Evolutionary conservation across 2,797 vertebrate genomes (phyloP).

Genomic region (Jordanella pulchra): DNA sequence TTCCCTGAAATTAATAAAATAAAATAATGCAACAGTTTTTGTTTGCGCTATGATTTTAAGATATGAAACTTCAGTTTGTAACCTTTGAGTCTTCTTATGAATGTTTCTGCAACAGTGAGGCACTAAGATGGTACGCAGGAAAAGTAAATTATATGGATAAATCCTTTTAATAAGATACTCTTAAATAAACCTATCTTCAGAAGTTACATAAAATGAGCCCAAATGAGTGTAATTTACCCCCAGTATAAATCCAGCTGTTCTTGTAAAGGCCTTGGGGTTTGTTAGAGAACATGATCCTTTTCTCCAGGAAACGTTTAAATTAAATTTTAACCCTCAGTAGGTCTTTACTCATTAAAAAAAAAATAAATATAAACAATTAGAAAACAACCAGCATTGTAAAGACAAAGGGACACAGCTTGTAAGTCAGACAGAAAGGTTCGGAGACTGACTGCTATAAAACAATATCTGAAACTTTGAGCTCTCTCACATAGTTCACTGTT

Average conservation of each 20-base stretch:
- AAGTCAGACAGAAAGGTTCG: not conserved
- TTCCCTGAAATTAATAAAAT: slow-evolving; percentile 21
- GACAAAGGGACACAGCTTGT: not conserved
- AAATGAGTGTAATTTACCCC: not conserved
- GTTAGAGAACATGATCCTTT: too few species aligned
- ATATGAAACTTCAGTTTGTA: too few species aligned
- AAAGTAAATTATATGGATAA: not conserved
- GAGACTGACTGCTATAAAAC: not conserved
- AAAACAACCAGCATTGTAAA: not conserved
- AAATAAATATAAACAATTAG: not conserved
- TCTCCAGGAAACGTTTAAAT: too few species aligned
- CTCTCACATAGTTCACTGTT: not conserved
- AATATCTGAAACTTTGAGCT: not conserved
- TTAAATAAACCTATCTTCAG: not conserved
- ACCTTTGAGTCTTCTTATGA: not conserved
- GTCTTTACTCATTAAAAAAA: too few species aligned
- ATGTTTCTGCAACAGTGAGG: not conserved
- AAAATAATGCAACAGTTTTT: slow-evolving; percentile 15
- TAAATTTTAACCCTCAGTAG: too few species aligned
- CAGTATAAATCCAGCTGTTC: not conserved
- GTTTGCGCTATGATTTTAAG: slow-evolving; percentile 7
- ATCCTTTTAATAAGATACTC: not conserved
- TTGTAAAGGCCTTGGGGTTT: not conserved
- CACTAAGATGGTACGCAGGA: not conserved
- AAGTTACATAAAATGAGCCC: not conserved